phyloP scores from a whole-genome alignment of 1,140 invertebrate genomes.

The Galleria mellonella region DNA sequence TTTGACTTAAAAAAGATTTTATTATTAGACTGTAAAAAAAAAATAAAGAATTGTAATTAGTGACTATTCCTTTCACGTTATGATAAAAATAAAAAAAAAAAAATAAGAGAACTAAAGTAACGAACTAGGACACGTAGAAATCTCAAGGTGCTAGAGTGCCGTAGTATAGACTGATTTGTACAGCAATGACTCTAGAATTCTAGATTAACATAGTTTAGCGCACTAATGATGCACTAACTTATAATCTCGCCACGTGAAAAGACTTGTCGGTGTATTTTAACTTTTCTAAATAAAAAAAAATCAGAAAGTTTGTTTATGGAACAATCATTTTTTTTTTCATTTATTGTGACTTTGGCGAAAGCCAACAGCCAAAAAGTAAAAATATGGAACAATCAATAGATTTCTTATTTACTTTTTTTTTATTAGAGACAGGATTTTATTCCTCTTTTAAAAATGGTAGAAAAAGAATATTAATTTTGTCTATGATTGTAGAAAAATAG shows the following conservation, averaged over 20 bases:
- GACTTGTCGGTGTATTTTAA: slow-evolving; percentile 14
- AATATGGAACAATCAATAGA: neutral
- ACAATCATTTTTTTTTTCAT: no score
- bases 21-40: no score
- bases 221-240: slow-evolving; percentile 24
- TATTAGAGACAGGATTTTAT: neutral
- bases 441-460: no score
- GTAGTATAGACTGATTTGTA: slow-evolving; percentile 64
- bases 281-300: no score
- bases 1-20: no score
- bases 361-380: no score
- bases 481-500: no score
- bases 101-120: neutral
- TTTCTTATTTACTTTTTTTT: neutral
- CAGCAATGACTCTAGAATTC: slow-evolving; percentile 54
- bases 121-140: slow-evolving; percentile 10
- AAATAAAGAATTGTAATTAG: no score
- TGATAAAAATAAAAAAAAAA: neutral
- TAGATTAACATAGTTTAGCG: slow-evolving; percentile 19
- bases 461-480: no score
- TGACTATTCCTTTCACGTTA: no score
- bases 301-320: no score
- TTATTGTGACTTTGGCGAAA: no score
- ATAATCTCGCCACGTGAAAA: slow-evolving; percentile 23
- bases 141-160: slow-evolving; percentile 49